Evolutionary conservation across 2,113 vertebrate species (phyloP), one percentile per base, ranked within the genome.

Genomic region (Megaceryle torquata): DNA sequence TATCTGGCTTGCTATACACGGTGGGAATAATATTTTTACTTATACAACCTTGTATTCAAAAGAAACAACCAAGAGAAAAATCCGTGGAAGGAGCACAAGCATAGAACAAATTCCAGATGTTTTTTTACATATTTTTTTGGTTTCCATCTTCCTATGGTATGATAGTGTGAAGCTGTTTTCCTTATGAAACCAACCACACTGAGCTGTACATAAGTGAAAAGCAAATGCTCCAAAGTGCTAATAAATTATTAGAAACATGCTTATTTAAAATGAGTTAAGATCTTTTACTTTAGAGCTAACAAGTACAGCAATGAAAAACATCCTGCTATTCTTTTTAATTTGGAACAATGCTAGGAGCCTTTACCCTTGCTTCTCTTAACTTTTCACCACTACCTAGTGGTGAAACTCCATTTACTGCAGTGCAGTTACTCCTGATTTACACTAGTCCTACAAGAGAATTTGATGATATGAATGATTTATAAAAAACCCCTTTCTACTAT

Each of bases 1-100:
- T 98, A 89, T 98, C 97, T 89, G 98, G 98, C 65, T 95, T 97
- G 72, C 98, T 98, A 31, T 98, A 98, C 83, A 97, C 97, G 97
- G 88, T 98, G 91, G 98, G 98, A 89, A 98, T 98, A 72, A 54
- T 98, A 83, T 98, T 97, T 95, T 95, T 98, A 88, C 76, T 98
- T 60, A 70, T 98, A 76, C 98, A 98, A 46, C 98, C 98, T 12
- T 98, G 97, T 86, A 86, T 98, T 86, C 96, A 93, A 96, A 96
- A 97, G 89, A 91, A 97, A 94, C 92, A 97, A 82, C 78, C 83
- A 77, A 87, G 78, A 91, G 96, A 97, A 86, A 98, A 97, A 77
- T 82, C 88, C 75, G 56, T 33, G 10, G 98, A 97, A 41, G 82
- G 95, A 64, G 90, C 92, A 53, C 94, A 81, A 64, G 95, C 86